phyloP scores from a whole-genome alignment of 2,113 vertebrate species.

The Periophthalmodon schlosseri region DNA sequence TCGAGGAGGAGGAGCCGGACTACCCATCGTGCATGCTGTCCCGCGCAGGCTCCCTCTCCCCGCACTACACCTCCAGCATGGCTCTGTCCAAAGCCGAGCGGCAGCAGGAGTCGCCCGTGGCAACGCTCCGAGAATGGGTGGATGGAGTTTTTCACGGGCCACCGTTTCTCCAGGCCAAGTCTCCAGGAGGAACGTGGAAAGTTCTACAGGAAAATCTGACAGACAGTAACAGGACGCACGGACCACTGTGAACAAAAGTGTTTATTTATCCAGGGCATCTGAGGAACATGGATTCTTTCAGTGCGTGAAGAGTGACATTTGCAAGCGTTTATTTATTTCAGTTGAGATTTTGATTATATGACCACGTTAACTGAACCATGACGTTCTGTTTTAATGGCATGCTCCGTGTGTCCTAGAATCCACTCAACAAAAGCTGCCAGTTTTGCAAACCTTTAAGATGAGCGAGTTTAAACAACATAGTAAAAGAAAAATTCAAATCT shows the following conservation, averaged over 20 bases:
- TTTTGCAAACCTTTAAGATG: neutral
- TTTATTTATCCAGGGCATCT: constrained; percentile 57
- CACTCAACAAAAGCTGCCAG: constrained; percentile 30
- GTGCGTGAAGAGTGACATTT: neutral
- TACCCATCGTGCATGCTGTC: constrained; percentile 92
- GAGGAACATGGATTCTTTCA: neutral
- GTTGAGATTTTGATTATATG: neutral
- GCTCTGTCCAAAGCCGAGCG: constrained; percentile 73
- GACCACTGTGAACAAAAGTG: constrained; percentile 80
- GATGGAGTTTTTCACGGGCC: constrained; percentile 95
- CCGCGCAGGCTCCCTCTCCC: constrained; percentile 59
- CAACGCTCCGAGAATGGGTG: constrained; percentile 96
- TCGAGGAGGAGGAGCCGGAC: constrained; percentile 79
- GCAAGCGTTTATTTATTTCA: neutral
- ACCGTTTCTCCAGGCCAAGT: constrained; percentile 85
- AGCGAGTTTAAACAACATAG: neutral
- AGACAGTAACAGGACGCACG: constrained; percentile 78
- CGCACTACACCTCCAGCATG: constrained; percentile 70
- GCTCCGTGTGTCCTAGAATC: neutral
- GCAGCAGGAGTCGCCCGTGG: constrained; percentile 90
- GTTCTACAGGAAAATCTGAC: constrained; percentile 79
- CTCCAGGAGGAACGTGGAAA: constrained; percentile 84
- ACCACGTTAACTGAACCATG: neutral
- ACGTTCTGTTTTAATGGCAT: neutral
- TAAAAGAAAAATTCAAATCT: too few species aligned